phyloP scores from a whole-genome alignment of 64 coral and sea anemone genomes.

The Stichodactyla helianthus region DNA sequence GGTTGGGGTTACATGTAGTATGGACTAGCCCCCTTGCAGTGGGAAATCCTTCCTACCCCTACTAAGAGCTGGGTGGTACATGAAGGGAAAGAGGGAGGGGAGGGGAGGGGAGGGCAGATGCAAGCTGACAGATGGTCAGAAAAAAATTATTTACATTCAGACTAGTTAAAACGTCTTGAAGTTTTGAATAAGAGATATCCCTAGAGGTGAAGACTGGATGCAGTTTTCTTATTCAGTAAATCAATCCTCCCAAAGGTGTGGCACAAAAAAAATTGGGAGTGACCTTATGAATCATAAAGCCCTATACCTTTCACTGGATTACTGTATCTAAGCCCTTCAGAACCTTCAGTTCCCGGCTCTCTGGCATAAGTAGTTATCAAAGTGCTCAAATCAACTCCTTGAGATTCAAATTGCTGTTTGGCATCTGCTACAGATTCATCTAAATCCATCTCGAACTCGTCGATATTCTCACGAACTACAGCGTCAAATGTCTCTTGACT shows the following conservation, averaged over 20 bases:
- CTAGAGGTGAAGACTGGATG: too few species aligned
- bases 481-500: conserved; percentile 81
- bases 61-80: too few species aligned
- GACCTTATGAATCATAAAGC: background rate
- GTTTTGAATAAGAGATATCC: too few species aligned
- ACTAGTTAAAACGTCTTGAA: too few species aligned
- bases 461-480: conserved; percentile 80
- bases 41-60: too few species aligned
- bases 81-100: too few species aligned
- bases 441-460: conserved; percentile 92
- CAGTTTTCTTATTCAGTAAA: background rate
- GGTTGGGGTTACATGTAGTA: too few species aligned
- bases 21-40: too few species aligned
- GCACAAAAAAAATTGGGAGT: background rate
- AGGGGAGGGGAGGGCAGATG: too few species aligned
- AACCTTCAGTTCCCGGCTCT: conserved; percentile 28
- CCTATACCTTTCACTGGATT: conserved; percentile 84
- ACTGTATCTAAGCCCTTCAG: conserved; percentile 56
- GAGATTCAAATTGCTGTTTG: conserved; percentile 61
- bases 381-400: conserved; percentile 79
- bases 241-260: background rate
- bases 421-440: conserved; percentile 63
- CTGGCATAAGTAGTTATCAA: conserved; percentile 63
- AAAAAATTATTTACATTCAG: too few species aligned
- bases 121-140: too few species aligned